These are phyloP conservation scores for Euspilapteryx auroguttella DNA, from an alignment of 2,888 invertebrate genomes.

Conservation along the genomic window DNA sequence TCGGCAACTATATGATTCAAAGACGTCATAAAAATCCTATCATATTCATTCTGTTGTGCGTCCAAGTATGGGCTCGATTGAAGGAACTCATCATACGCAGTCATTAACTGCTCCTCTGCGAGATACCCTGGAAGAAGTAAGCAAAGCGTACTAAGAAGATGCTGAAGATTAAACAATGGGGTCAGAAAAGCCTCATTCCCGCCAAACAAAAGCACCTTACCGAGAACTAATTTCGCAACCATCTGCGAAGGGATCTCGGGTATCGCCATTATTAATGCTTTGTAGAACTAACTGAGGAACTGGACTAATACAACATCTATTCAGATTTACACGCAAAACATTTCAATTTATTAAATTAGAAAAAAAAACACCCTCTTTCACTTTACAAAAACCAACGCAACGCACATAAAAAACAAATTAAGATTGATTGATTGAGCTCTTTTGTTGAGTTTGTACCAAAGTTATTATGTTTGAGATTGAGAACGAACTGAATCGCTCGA, in stretches of 20 bases:
- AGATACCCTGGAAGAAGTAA: slow-evolving; percentile 32
- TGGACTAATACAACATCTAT: background rate
- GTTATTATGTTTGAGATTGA: no score
- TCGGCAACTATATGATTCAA: slow-evolving; percentile 46
- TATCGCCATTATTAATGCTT: slow-evolving; percentile 21
- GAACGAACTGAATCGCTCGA: no score
- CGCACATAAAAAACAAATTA: no score
- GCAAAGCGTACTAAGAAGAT: background rate
- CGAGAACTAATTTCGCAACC: slow-evolving; percentile 47
- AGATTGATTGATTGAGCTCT: no score
- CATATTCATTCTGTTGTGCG: slow-evolving; percentile 43
- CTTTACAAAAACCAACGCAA: no score
- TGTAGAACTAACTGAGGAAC: background rate
- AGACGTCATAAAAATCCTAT: slow-evolving; percentile 51
- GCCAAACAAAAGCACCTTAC: slow-evolving; percentile 34
- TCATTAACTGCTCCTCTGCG: slow-evolving; percentile 51
- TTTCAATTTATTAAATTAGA: no score
- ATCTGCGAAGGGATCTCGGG: slow-evolving; percentile 46
- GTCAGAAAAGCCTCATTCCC: slow-evolving; percentile 28
- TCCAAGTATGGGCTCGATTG: slow-evolving; percentile 49
- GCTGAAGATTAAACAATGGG: no score
- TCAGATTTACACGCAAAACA: no score
- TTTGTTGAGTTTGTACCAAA: no score
- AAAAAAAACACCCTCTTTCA: no score
- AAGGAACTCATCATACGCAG: slow-evolving; percentile 50